Conservation (phyloP, 2,797 vertebrate genomes). For the Acomys russatus region DNA sequence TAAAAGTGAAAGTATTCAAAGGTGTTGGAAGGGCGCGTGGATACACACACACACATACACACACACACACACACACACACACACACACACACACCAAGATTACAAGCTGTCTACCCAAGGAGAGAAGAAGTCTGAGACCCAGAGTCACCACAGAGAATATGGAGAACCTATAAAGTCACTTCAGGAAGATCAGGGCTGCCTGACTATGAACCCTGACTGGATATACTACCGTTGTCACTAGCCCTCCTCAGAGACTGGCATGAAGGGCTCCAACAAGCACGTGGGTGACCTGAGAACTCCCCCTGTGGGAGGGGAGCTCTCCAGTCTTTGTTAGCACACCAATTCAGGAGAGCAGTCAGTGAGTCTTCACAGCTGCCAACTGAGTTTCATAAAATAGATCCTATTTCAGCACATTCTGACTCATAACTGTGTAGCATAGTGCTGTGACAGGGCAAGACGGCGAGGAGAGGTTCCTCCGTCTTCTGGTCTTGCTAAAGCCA, state of each 20-base stretch:
- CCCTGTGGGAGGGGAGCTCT: background rate
- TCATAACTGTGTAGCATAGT: background rate
- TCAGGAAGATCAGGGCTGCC: background rate
- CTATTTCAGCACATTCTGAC: background rate
- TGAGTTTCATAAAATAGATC: conserved; percentile 33
- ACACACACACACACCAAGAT: background rate
- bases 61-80: accelerated
- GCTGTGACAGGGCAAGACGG: background rate
- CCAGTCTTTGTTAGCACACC: conserved; percentile 53
- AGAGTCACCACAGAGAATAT: background rate
- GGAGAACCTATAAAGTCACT: background rate
- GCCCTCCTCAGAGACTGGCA: background rate
- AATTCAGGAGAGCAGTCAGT: background rate
- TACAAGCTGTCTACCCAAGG: background rate
- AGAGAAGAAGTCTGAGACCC: background rate
- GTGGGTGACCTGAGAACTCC: conserved; percentile 27
- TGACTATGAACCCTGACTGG: background rate
- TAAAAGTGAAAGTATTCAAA: background rate
- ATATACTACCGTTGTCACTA: conserved; percentile 35
- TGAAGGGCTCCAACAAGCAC: background rate
- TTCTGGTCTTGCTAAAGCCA: background rate
- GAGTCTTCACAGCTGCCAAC: background rate
- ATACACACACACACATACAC: too few relatives aligned
- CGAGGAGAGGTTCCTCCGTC: background rate
- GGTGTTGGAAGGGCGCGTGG: background rate